Conservation (phyloP, 2,113 vertebrate genomes). For the Apaloderma vittatum region DNA sequence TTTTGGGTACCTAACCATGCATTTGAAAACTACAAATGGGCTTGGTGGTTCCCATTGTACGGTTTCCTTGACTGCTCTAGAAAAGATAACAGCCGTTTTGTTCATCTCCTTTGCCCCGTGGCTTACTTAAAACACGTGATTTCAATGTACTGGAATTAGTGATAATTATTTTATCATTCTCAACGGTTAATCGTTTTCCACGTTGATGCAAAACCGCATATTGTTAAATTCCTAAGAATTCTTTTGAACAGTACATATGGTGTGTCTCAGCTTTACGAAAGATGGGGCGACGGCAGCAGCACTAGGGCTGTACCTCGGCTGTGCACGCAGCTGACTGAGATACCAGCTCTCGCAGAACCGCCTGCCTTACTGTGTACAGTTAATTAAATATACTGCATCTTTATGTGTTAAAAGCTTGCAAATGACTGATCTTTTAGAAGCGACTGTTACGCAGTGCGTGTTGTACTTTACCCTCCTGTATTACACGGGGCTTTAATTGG, state of each 20-base stretch:
- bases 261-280: not conserved
- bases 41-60: conserved; percentile 15
- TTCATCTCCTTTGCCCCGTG: not conserved
- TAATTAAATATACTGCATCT: conserved; percentile 41
- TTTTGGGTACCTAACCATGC: conserved; percentile 42
- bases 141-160: not conserved
- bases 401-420: conserved; percentile 4
- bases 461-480: not conserved
- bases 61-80: conserved; percentile 25
- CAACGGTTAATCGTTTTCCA: not conserved
- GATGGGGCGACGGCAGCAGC: not conserved
- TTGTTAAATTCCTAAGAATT: not conserved
- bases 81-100: not conserved
- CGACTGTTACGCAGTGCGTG: not conserved
- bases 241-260: not conserved
- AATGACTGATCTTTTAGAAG: not conserved
- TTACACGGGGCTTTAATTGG: not conserved
- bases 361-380: not conserved
- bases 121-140: not conserved
- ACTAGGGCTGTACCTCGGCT: not conserved
- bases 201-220: not conserved
- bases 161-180: not conserved
- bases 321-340: not conserved
- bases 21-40: conserved; percentile 9
- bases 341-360: not conserved